Percentiles rank a stretch among this genome's conserved stretches.
Evolutionary conservation across 2,113 vertebrate genomes (phyloP).

Genomic region (Craseonycteris thonglongyai): DNA sequence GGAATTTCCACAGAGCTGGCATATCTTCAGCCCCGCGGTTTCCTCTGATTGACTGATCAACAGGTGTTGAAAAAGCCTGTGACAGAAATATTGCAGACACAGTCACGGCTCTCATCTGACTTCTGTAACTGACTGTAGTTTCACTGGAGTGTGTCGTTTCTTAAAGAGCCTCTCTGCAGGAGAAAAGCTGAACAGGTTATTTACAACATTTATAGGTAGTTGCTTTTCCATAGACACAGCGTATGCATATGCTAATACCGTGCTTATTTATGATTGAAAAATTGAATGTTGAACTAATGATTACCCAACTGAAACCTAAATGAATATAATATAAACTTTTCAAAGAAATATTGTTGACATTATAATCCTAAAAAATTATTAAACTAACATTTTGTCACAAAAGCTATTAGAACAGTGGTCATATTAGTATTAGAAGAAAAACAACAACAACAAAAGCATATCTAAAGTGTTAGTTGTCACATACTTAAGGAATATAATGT

Average conservation of each 20-base stretch:
- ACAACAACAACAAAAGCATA: not conserved
- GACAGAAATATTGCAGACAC: slow-evolving; percentile 76
- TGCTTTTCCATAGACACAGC: not conserved
- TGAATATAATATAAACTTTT: not conserved
- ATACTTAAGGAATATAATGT: not conserved
- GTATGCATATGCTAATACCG: not conserved
- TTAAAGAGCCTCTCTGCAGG: slow-evolving; percentile 28
- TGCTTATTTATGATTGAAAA: not conserved
- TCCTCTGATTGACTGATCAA: slow-evolving; percentile 78
- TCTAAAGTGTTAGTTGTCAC: not conserved
- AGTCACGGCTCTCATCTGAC: slow-evolving; percentile 12
- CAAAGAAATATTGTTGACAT: not conserved
- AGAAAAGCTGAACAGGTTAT: not conserved
- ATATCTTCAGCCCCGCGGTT: slow-evolving; percentile 71
- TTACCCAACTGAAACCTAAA: not conserved
- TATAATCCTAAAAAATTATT: not conserved
- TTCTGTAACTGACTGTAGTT: slow-evolving; percentile 27
- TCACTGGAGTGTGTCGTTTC: not conserved
- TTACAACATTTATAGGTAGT: not conserved
- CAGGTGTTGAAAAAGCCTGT: slow-evolving; percentile 79
- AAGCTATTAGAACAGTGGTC: not conserved
- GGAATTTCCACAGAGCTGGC: slow-evolving; percentile 76
- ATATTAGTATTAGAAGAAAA: not conserved
- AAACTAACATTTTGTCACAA: not conserved
- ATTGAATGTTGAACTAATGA: not conserved